A percentile compares a stretch with the other conserved stretches of the same genome.
Conservation (phyloP, 2,797 vertebrate species). For the Botia kubotai region DNA sequence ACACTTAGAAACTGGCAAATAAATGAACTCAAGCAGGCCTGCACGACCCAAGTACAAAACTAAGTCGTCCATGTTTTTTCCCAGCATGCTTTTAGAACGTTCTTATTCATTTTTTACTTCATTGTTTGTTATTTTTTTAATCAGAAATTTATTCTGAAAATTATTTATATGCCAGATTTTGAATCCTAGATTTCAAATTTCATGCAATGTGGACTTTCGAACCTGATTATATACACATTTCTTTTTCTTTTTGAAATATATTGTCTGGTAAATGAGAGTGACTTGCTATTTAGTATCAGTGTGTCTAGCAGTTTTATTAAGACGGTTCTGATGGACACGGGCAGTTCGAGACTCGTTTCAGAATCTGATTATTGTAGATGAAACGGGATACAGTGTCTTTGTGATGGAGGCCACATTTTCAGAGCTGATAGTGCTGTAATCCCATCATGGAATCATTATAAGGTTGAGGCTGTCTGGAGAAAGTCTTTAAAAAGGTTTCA, state of each 20-base stretch:
- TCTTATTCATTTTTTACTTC: too few relatives aligned
- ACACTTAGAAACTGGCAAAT: too few relatives aligned
- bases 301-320: conserved; percentile 59
- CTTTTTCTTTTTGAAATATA: neutral
- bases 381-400: conserved; percentile 64
- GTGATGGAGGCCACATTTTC: conserved; percentile 65
- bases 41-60: too few relatives aligned
- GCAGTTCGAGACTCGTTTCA: conserved; percentile 69
- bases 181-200: neutral
- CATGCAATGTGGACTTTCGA: neutral
- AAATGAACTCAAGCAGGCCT: too few relatives aligned
- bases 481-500: conserved; percentile 58
- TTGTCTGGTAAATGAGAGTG: neutral
- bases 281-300: conserved; percentile 24
- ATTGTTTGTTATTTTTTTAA: too few relatives aligned
- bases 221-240: too few relatives aligned
- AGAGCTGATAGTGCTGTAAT: conserved; percentile 68
- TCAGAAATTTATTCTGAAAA: too few relatives aligned
- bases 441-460: conserved; percentile 70
- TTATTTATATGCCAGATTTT: too few relatives aligned
- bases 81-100: too few relatives aligned
- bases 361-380: conserved; percentile 65
- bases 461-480: conserved; percentile 65
- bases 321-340: conserved; percentile 68
- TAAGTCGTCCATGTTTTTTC: too few relatives aligned